These are phyloP conservation scores for Sardinella longiceps DNA, from an alignment of 2,797 vertebrate genomes.

Conservation along the genomic window DNA sequence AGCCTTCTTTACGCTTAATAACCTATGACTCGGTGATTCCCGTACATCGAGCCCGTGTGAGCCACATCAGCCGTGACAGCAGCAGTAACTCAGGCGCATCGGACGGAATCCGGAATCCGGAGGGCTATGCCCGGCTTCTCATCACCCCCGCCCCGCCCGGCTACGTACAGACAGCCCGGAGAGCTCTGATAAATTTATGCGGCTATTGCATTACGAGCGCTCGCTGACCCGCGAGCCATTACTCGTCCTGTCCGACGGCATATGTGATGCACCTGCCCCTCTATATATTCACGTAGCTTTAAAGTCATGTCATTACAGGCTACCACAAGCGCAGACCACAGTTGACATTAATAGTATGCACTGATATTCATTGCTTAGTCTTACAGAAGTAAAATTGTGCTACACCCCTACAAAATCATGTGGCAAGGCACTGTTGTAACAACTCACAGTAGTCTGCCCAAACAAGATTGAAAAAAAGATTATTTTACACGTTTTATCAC, in stretches of 20 bases:
- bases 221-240: background rate
- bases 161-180: constrained; percentile 4
- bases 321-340: background rate
- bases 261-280: background rate
- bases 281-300: background rate
- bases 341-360: too few species aligned
- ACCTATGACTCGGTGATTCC: background rate
- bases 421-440: background rate
- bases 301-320: background rate
- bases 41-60: background rate
- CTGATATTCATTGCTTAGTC: background rate
- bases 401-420: background rate
- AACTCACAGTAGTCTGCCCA: too few species aligned
- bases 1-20: background rate
- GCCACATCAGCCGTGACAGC: background rate
- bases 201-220: constrained; percentile 3
- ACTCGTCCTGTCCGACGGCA: background rate
- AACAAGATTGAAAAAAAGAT: too few species aligned
- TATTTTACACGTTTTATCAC: too few species aligned
- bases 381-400: background rate
- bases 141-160: background rate
- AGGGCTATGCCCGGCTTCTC: background rate
- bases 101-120: constrained; percentile 1
- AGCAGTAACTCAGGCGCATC: constrained; percentile 6
- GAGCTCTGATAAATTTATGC: constrained; percentile 15